phyloP scores from a whole-genome alignment of 2,888 invertebrate species.

The Anthrax anthrax region DNA sequence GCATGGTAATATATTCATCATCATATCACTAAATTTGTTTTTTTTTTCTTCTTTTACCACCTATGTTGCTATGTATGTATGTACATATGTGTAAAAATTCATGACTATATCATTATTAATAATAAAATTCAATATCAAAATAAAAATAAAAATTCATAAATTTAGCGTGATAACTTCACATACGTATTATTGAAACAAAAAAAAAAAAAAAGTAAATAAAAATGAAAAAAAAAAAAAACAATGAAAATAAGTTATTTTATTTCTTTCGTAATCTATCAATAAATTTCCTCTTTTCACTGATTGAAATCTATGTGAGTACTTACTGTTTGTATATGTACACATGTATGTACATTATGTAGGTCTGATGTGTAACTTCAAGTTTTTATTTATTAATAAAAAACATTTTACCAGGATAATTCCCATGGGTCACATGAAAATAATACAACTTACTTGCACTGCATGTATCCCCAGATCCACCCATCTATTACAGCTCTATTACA shows the following conservation, averaged over 20 bases:
- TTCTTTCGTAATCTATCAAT: neutral
- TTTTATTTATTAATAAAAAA: slow-evolving; percentile 14
- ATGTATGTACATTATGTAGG: neutral
- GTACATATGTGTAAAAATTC: too few species aligned
- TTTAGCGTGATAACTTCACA: too few species aligned
- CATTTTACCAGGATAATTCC: slow-evolving; percentile 11
- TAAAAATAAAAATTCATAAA: too few species aligned
- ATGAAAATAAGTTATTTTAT: neutral
- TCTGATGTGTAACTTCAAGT: neutral
- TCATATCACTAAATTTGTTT: neutral
- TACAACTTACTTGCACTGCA: too few species aligned
- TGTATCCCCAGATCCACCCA: slow-evolving; percentile 5
- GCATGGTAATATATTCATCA: too few species aligned
- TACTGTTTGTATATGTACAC: too few species aligned
- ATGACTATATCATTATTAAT: too few species aligned
- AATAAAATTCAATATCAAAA: too few species aligned
- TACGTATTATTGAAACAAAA: too few species aligned
- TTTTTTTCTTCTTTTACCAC: too few species aligned
- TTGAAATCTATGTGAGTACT: neutral
- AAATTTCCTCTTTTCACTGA: neutral
- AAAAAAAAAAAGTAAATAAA: neutral
- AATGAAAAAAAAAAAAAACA: neutral
- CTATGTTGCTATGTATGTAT: too few species aligned
- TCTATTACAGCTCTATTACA: neutral
- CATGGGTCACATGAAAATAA: slow-evolving; percentile 12